Percentiles rank a stretch among this genome's conserved stretches.
Conservation (phyloP, 2,797 vertebrate species). For the Gallinago nigripennis region DNA sequence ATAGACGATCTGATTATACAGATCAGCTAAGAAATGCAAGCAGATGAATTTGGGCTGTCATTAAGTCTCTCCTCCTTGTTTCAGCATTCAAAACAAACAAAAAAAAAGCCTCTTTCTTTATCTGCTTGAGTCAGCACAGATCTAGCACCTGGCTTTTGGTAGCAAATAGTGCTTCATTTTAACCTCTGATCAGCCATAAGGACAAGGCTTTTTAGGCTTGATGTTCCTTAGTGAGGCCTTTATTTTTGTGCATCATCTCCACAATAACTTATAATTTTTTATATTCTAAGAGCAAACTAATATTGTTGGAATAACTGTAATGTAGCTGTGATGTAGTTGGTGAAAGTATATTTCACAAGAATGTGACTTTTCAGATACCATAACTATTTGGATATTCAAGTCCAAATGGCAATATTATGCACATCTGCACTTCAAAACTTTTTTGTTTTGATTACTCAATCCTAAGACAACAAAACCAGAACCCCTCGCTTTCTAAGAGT, state of each 20-base stretch:
- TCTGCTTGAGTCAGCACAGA: background rate
- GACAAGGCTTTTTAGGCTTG: background rate
- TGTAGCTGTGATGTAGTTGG: background rate
- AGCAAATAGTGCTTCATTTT: background rate
- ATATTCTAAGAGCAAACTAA: background rate
- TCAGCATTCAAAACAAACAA: background rate
- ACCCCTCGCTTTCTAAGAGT: accelerated
- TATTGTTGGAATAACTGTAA: background rate
- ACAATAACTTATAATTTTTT: background rate
- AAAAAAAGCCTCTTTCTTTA: background rate
- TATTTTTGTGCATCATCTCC: background rate
- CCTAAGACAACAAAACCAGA: background rate
- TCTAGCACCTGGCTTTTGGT: background rate
- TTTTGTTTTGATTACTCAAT: background rate
- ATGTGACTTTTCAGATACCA: background rate
- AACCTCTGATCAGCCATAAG: background rate
- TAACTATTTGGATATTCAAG: background rate
- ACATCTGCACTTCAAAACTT: background rate
- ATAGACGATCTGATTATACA: background rate
- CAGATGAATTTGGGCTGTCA: background rate
- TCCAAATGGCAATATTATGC: background rate
- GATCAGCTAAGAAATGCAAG: background rate
- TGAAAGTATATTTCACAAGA: background rate
- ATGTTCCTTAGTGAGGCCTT: background rate
- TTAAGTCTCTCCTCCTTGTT: background rate